Base-by-base conservation (phyloP, 2,797 vertebrate species). In the Yasuhikotakia modesta region DNA sequence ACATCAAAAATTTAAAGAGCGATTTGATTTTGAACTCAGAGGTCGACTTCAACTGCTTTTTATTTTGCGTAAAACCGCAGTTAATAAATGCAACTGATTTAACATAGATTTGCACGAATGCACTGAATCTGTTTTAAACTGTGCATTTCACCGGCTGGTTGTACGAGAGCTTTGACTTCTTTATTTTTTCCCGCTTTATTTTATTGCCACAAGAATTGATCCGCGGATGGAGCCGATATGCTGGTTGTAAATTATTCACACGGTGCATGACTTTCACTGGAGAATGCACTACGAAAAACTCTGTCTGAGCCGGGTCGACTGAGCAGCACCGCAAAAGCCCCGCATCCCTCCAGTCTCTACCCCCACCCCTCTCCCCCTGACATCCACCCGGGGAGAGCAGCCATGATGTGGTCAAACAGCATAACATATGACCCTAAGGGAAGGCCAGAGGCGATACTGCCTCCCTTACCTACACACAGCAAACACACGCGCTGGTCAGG, bases 371-470 rank as follows among this genome's bases (percentile, higher is more conserved):
- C 72, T 76, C 67, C 53, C 67, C 71, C 79, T 83, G 79, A 83
- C 84, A 80, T 70, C 70, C 70, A 81, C 65, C 70, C 35, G 8
- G 67, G 79, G 80, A 84, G 82, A 77, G 72, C 72, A 84, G 70
- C 73, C 82, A 83, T 86, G 86, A 85, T 86, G 87, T 76, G 84
- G 80, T 88, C 86, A 87, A 88, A 87, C 85, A 82, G 85, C 84
- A 86, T 87, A 87, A 82, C 86, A 86, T 85, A 88, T 86, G 84
- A 84, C 81, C 84, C 85, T 79, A 64, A 85, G 86, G 85, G 86
- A 79, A 85, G 80, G 79, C 86, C 78, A 83, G 80, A 83, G 85
- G 85, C 83, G 70, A 80, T 76, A 72, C 81, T 69, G 77, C 21
- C 78, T 73, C 69, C 46, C 73, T 78, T 75, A 64, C 71, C 30